Percentiles rank a stretch among this genome's conserved stretches.
phyloP scores from a whole-genome alignment of 2,888 invertebrate genomes.

The Orchesellides sinensis region DNA sequence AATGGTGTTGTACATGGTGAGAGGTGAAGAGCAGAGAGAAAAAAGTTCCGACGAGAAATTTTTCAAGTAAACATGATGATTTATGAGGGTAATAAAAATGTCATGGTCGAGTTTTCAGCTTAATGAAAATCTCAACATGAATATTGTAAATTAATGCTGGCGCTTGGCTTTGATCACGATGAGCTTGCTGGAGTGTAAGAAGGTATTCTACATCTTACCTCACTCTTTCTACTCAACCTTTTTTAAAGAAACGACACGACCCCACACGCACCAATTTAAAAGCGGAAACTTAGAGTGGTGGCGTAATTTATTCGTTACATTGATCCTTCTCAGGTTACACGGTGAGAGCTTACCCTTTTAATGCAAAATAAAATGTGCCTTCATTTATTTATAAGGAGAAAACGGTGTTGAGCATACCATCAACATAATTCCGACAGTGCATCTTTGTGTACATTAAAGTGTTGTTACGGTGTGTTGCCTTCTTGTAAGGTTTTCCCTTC shows the following conservation, averaged over 20 bases:
- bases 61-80: slow-evolving; percentile 32
- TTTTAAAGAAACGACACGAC: neutral
- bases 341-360: neutral
- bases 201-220: neutral
- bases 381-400: neutral
- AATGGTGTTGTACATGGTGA: no score
- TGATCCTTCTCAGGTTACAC: neutral
- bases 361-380: neutral
- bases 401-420: neutral
- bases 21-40: neutral
- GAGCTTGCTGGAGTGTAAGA: neutral
- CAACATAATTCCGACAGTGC: no score
- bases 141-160: slow-evolving; percentile 37
- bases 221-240: neutral
- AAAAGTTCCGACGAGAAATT: neutral
- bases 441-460: no score
- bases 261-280: neutral
- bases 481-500: no score
- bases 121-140: slow-evolving; percentile 40
- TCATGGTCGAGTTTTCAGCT: slow-evolving; percentile 35
- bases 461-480: no score
- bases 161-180: neutral
- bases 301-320: neutral
- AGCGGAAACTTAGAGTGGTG: no score
- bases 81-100: slow-evolving; percentile 41